Conservation (phyloP, 2,888 invertebrate genomes). For the Allacma fusca region DNA sequence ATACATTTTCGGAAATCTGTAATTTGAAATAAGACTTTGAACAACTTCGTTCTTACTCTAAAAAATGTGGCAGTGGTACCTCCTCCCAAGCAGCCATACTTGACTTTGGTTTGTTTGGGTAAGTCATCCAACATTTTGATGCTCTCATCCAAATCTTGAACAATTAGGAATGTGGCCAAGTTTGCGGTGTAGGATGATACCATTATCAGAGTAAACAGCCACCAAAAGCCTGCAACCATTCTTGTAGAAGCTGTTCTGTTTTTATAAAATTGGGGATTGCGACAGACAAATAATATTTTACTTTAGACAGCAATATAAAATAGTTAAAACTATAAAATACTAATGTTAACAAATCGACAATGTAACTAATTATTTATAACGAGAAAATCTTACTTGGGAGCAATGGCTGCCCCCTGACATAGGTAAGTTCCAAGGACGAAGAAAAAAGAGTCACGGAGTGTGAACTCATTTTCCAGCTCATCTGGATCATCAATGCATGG, state of each 20-base stretch:
- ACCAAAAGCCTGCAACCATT: conserved; percentile 66
- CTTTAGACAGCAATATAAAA: too few species aligned
- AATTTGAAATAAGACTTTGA: too few species aligned
- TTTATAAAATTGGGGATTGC: too few species aligned
- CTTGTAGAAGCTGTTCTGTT: conserved; percentile 71
- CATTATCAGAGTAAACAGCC: conserved; percentile 95
- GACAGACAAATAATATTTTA: too few species aligned
- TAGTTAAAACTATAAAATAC: too few species aligned
- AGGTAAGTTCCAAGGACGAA: conserved; percentile 78
- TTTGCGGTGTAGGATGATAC: conserved; percentile 97
- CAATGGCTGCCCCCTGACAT: conserved; percentile 48
- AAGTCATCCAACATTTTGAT: conserved; percentile 96
- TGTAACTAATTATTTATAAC: too few species aligned
- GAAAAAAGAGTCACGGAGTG: conserved; percentile 91
- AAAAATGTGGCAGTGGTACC: conserved; percentile 44
- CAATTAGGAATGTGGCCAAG: conserved; percentile 90
- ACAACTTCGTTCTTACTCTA: background rate
- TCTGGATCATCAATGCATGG: conserved; percentile 77
- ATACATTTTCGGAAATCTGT: too few species aligned
- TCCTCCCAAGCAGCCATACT: conserved; percentile 40
- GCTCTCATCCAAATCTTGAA: conserved; percentile 90
- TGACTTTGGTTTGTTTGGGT: conserved; percentile 91
- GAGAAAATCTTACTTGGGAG: conserved; percentile 42
- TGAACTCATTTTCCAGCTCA: conserved; percentile 89
- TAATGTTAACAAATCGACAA: too few species aligned